Conservation (phyloP, 2,797 vertebrate genomes). For the Otolemur crassicaudatus region DNA sequence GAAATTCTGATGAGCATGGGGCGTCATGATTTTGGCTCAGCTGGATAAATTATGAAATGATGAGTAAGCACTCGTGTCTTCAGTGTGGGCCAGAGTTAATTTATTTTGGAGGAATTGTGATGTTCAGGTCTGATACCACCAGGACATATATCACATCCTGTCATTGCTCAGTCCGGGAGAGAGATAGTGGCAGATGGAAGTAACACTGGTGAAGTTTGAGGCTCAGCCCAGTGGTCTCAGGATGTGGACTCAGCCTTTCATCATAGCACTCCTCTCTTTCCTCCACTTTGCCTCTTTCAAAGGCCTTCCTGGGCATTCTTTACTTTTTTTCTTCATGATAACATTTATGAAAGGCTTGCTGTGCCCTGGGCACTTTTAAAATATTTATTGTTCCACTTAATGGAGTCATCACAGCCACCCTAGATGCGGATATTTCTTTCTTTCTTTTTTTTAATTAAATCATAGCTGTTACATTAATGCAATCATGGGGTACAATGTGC, state of each 20-base stretch:
- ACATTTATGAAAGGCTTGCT: background rate
- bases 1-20: background rate
- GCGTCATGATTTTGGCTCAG: background rate
- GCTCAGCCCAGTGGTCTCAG: background rate
- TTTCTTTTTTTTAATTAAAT: no score
- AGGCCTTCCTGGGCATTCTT: background rate
- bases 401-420: background rate
- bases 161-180: background rate
- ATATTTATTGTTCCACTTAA: conserved; percentile 1
- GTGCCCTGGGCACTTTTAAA: background rate
- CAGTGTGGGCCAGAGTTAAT: background rate
- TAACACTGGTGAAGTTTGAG: background rate
- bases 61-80: background rate
- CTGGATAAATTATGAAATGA: background rate
- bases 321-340: background rate
- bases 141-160: background rate
- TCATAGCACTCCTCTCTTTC: background rate
- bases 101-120: background rate
- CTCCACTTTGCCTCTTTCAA: background rate
- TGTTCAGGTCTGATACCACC: background rate
- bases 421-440: no score
- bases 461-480: no score
- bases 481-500: no score
- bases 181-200: background rate
- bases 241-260: background rate